Evolutionary conservation across 2,113 vertebrate species (phyloP).

Genomic region (Zapus hudsonius): DNA sequence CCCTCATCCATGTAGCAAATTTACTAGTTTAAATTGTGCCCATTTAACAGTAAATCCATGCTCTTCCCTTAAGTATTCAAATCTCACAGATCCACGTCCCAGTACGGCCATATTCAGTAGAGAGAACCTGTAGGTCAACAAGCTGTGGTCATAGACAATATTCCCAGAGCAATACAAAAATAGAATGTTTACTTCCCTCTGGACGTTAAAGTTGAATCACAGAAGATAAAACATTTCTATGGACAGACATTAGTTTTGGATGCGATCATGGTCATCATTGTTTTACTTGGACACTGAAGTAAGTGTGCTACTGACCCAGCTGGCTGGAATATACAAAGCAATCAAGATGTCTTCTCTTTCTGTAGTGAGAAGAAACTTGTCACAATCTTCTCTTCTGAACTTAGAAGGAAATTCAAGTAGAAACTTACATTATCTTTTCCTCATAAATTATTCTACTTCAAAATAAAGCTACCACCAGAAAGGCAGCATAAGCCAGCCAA

Average conservation of each 20-base stretch:
- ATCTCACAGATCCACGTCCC: background rate
- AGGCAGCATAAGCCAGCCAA: constrained; percentile 23
- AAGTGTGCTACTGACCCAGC: background rate
- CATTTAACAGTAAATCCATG: constrained; percentile 13
- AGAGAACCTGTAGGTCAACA: background rate
- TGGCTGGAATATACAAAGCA: background rate
- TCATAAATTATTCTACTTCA: constrained; percentile 38
- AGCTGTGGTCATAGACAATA: background rate
- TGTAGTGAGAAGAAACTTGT: background rate
- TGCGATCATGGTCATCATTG: background rate
- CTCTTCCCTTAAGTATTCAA: background rate
- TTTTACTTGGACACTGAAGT: background rate
- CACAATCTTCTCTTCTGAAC: background rate
- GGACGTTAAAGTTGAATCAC: constrained; percentile 2
- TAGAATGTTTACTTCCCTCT: background rate
- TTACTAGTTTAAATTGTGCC: background rate
- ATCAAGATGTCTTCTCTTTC: background rate
- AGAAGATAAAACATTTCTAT: background rate
- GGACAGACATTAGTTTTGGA: background rate
- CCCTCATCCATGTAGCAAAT: background rate
- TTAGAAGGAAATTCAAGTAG: constrained; percentile 16
- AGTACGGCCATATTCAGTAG: background rate
- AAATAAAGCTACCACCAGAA: background rate
- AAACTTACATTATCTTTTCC: background rate
- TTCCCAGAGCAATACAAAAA: constrained; percentile 36